Base-by-base conservation (phyloP, 2,888 invertebrate species). In the Acanthosepion pharaonis region DNA sequence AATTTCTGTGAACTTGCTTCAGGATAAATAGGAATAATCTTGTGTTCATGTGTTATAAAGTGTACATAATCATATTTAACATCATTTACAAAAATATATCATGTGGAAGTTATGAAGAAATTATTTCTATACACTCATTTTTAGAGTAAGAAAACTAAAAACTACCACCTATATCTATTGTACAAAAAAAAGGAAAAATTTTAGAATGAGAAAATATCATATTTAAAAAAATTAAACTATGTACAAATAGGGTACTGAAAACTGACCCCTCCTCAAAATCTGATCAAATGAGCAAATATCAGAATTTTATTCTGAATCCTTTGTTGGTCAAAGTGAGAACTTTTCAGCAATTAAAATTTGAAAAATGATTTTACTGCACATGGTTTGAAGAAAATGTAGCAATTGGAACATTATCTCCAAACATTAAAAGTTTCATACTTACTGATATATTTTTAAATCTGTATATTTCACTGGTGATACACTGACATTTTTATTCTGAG, bases 361-460 rank as follows among this genome's bases (percentile, higher is more conserved):
- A 42, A 42, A 42, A 55, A 55, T 18, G 15, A 55, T 20, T 55
- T 15, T 55, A 20, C 15, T 20, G 11, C 2, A 23, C 23, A 23
- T 59, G 59, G 59, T 59, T 59, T 59, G 23, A 9, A n/a, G 11
- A 78, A 78, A 33, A 78, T 3, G 9, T n/a, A n/a, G 5, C 23
- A 59, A 59, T 23, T 59, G 59, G 59, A 23, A 59, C 25, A 23
- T 59, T 15, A n/a, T 78, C n/a, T n/a, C 18, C 78, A 78, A 78
- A 78, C n/a, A 78, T n/a, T 55, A n/a, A n/a, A 9, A 78, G 25
- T 59, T 53, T 49, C 20, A 94, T 94, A 94, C 94, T 64, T 94
- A 94, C 94, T 64, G 55, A 64, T 59, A 94, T 64, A 94, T 94
- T 59, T 94, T 94, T 48, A 94, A 42, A 64, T 94, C 94, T 94